phyloP scores from a whole-genome alignment of 2,888 invertebrate species.

The Amblyjoppa proteus region DNA sequence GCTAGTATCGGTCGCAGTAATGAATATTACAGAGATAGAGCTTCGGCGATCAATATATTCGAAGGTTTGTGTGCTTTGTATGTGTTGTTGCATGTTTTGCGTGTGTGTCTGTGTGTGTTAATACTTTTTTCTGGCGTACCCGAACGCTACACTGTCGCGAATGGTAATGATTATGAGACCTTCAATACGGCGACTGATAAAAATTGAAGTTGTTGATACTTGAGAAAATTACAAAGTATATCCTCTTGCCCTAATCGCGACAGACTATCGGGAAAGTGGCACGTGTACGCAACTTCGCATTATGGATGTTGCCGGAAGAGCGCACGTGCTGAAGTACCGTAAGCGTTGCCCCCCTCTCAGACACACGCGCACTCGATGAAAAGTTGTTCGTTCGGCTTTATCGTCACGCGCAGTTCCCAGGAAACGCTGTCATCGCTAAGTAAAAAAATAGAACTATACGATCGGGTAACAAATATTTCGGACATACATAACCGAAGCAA shows the following conservation, averaged over 20 bases:
- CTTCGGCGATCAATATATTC: constrained; percentile 1
- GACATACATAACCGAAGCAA: not conserved
- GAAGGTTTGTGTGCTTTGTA: constrained; percentile 17
- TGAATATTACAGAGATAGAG: not conserved
- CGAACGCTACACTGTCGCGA: constrained; percentile 31
- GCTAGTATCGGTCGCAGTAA: not conserved
- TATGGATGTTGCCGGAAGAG: not conserved
- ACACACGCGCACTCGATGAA: not conserved
- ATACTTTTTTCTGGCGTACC: not conserved
- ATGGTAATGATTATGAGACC: constrained; percentile 27
- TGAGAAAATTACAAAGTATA: constrained; percentile 5
- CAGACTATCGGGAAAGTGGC: constrained; percentile 5
- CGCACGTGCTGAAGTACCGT: constrained; percentile 22
- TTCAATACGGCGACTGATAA: constrained; percentile 9
- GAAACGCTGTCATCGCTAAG: not conserved
- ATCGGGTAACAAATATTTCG: constrained; percentile 3
- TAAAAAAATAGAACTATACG: not conserved
- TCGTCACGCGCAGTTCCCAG: constrained; percentile 4
- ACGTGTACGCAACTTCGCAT: constrained; percentile 19
- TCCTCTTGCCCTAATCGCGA: not conserved
- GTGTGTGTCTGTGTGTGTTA: not conserved
- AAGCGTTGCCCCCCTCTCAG: not conserved
- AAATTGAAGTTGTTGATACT: not conserved
- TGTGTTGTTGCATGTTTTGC: not conserved
- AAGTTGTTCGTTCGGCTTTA: not conserved